Percentiles rank a stretch among this genome's conserved stretches.
phyloP scores from a whole-genome alignment of 2,113 vertebrate genomes.

The Tympanuchus pallidicinctus region DNA sequence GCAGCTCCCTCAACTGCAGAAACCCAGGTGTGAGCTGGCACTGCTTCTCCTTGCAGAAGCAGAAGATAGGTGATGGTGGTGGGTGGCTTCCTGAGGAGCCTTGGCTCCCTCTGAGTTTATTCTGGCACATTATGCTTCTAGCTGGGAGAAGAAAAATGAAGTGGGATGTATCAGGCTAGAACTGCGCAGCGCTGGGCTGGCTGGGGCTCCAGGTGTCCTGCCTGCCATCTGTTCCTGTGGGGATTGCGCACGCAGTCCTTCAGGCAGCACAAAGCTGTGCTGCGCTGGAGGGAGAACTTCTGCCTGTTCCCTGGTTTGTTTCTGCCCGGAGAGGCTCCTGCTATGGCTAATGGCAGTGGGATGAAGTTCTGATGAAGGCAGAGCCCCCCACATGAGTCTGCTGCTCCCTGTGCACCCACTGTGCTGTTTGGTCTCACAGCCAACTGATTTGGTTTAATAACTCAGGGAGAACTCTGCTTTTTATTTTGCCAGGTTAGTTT shows the following conservation, averaged over 20 bases:
- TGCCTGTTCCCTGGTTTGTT: neutral
- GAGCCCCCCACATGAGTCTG: neutral
- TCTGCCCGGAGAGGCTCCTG: neutral
- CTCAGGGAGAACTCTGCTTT: neutral
- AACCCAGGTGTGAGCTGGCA: neutral
- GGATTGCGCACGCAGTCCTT: neutral
- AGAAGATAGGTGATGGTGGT: neutral
- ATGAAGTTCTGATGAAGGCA: neutral
- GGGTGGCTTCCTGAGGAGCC: conserved; percentile 18
- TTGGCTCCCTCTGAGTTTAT: neutral
- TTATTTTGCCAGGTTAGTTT: neutral
- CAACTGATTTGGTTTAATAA: neutral
- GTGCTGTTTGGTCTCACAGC: neutral
- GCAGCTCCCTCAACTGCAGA: neutral
- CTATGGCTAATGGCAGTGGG: neutral
- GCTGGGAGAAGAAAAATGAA: neutral
- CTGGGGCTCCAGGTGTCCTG: neutral
- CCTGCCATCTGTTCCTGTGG: rapidly evolving
- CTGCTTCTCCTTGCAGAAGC: neutral
- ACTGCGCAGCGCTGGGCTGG: rapidly evolving
- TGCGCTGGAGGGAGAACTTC: neutral
- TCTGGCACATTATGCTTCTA: conserved; percentile 4
- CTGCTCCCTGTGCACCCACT: neutral
- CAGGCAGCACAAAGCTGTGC: neutral
- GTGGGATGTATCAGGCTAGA: neutral